A percentile compares a stretch with the other conserved stretches of the same genome.
phyloP scores from a whole-genome alignment of 1,140 invertebrate species.

The Dryas iulia region DNA sequence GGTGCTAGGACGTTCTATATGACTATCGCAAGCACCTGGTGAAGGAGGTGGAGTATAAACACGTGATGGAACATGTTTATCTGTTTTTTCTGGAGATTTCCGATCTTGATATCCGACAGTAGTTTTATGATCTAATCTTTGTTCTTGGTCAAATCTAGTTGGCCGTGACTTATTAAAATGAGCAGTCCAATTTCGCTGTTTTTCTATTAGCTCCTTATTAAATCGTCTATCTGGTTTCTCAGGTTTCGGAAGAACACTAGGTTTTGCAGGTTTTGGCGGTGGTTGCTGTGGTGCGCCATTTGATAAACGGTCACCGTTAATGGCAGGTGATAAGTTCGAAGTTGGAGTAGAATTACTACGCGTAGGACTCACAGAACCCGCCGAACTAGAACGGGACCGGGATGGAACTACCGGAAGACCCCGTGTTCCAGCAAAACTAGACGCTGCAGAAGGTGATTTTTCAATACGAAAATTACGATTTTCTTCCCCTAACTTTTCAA shows the following conservation, averaged over 20 bases:
- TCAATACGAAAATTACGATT: constrained; percentile 81
- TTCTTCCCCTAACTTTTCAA: constrained; percentile 94
- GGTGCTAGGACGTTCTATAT: constrained; percentile 64
- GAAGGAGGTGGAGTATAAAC: constrained; percentile 73
- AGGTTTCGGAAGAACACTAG: constrained; percentile 82
- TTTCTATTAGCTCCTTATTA: constrained; percentile 93
- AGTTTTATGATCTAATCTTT: constrained; percentile 59
- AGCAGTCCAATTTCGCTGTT: constrained; percentile 94
- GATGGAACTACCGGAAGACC: constrained; percentile 55
- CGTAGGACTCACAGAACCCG: constrained; percentile 82
- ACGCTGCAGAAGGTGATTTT: constrained; percentile 75
- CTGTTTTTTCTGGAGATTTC: constrained; percentile 59
- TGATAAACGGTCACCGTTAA: constrained; percentile 74
- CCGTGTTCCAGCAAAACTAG: constrained; percentile 73
- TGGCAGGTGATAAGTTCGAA: constrained; percentile 61
- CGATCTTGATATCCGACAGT: constrained; percentile 52
- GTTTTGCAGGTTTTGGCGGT: constrained; percentile 76
- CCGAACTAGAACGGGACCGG: constrained; percentile 82
- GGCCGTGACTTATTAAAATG: constrained; percentile 90
- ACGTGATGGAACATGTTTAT: constrained; percentile 68
- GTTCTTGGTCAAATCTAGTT: constrained; percentile 82
- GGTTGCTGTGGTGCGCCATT: constrained; percentile 69
- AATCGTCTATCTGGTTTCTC: constrained; percentile 91
- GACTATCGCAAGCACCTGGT: constrained; percentile 61
- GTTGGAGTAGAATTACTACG: constrained; percentile 69